A percentile compares a stretch with the other conserved stretches of the same genome.
Evolutionary conservation across 2,888 invertebrate genomes (phyloP).

Genomic region (Drosophila picticornis): DNA sequence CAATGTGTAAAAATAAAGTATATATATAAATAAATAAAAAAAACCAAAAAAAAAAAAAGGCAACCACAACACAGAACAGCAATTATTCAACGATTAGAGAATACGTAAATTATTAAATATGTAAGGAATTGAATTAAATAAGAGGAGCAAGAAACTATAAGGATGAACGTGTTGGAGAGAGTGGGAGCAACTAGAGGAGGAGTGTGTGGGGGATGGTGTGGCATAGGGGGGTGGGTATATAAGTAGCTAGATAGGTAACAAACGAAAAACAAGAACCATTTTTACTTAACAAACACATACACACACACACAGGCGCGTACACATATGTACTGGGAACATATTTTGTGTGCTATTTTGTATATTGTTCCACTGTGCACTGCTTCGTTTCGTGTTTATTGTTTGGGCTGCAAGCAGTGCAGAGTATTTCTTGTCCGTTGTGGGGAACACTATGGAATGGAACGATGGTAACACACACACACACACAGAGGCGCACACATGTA

Average conservation of each 20-base stretch:
- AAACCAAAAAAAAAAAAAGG: slow-evolving; percentile 15
- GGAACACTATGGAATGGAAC: neutral
- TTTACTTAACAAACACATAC: neutral
- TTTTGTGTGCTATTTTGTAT: slow-evolving; percentile 2
- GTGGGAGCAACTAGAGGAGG: neutral
- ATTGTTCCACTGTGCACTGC: slow-evolving; percentile 21
- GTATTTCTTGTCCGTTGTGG: neutral
- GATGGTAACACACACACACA: neutral
- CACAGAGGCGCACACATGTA: neutral
- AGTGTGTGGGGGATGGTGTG: neutral
- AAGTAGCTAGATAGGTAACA: slow-evolving; percentile 34
- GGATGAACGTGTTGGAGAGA: neutral
- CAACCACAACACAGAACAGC: slow-evolving; percentile 31
- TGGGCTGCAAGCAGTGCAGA: slow-evolving; percentile 21
- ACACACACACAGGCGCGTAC: neutral
- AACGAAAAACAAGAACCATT: neutral
- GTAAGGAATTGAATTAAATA: slow-evolving; percentile 16
- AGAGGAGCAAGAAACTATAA: neutral
- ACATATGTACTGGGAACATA: slow-evolving; percentile 1
- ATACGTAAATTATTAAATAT: slow-evolving; percentile 32
- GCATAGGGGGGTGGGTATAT: slow-evolving; percentile 3
- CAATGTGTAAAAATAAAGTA: slow-evolving; percentile 85
- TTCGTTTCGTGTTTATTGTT: slow-evolving; percentile 13
- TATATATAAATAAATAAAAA: slow-evolving; percentile 40
- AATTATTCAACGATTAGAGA: slow-evolving; percentile 41